Percentiles rank a stretch among this genome's conserved stretches.
phyloP scores from a whole-genome alignment of 2,797 vertebrate genomes.

The Meda fulgida region DNA sequence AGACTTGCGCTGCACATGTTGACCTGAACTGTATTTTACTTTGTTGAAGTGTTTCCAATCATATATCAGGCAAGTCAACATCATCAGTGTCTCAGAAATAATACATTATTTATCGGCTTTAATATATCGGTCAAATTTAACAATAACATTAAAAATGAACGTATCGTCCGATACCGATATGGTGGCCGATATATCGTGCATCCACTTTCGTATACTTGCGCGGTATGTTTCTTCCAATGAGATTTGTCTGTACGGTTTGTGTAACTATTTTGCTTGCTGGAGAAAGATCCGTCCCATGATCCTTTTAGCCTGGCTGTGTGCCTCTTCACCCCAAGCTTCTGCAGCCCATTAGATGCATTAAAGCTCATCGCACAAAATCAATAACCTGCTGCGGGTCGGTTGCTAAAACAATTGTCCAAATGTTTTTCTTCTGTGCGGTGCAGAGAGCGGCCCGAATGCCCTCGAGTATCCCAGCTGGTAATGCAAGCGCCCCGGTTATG shows the following conservation, averaged over 20 bases:
- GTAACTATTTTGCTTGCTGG: neutral
- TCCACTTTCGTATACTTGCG: neutral
- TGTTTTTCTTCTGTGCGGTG: slow-evolving; percentile 15
- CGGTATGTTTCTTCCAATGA: neutral
- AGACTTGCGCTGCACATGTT: too few species aligned
- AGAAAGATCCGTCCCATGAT: neutral
- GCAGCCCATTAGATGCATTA: slow-evolving; percentile 47
- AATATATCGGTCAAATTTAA: too few species aligned
- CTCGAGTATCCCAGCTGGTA: neutral
- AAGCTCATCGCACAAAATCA: slow-evolving; percentile 49
- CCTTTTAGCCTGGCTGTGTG: slow-evolving; percentile 10
- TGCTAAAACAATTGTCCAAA: slow-evolving; percentile 38
- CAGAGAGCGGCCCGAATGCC: slow-evolving; percentile 16
- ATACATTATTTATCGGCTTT: too few species aligned
- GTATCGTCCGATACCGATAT: too few species aligned
- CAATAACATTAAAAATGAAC: too few species aligned
- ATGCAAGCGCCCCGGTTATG: neutral
- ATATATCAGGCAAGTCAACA: too few species aligned
- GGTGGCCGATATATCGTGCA: too few species aligned
- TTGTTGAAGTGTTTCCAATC: too few species aligned
- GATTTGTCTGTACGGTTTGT: neutral
- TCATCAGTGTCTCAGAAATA: too few species aligned
- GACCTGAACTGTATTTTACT: too few species aligned
- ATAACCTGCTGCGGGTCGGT: slow-evolving; percentile 31
- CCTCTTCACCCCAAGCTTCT: slow-evolving; percentile 22